A percentile compares a stretch with the other conserved stretches of the same genome.
These are phyloP conservation scores for Tineola bisselliella DNA, from an alignment of 2,888 invertebrate species.

Conservation along the genomic window DNA sequence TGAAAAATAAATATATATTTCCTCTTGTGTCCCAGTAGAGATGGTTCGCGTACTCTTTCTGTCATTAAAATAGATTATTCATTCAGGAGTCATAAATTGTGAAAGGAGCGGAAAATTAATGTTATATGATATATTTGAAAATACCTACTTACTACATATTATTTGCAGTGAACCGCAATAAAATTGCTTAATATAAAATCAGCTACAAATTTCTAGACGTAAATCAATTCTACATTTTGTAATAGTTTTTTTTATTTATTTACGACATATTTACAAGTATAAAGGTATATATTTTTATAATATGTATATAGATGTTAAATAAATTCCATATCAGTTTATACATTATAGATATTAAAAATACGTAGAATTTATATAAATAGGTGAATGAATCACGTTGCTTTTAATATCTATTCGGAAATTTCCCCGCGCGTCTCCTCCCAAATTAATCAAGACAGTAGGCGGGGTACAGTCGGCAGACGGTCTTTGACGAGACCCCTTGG, in stretches of 20 bases:
- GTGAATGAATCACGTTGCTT: not conserved
- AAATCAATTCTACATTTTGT: no score
- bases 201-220: no score
- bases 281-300: no score
- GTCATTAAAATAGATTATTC: slow-evolving; percentile 18
- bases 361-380: not conserved
- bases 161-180: not conserved
- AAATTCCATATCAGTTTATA: no score
- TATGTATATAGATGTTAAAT: no score
- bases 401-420: slow-evolving; percentile 10
- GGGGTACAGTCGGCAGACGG: slow-evolving; percentile 22
- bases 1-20: not conserved
- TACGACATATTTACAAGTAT: no score
- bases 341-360: no score
- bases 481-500: slow-evolving; percentile 25
- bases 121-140: slow-evolving; percentile 6
- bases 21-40: not conserved
- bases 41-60: slow-evolving; percentile 13
- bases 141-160: not conserved
- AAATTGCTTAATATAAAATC: no score
- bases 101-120: slow-evolving; percentile 15
- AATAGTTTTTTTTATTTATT: no score
- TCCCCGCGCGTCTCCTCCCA: slow-evolving; percentile 12
- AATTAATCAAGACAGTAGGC: slow-evolving; percentile 33
- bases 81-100: slow-evolving; percentile 16